phyloP scores from a whole-genome alignment of 2,888 invertebrate genomes.

The Chrysotoxum bicinctum region DNA sequence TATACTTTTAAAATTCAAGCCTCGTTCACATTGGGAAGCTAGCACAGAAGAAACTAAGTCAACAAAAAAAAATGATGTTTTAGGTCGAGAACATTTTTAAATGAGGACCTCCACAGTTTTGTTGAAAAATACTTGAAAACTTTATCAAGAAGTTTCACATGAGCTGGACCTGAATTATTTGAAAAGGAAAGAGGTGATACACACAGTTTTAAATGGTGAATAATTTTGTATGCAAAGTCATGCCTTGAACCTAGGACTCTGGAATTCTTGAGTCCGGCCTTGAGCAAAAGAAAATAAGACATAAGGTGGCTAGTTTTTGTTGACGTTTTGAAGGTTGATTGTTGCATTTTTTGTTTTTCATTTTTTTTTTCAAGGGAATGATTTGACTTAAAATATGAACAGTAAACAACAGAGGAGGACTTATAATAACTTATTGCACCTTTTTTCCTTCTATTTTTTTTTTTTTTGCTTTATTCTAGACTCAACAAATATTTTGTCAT shows the following conservation, averaged over 20 bases:
- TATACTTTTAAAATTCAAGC: too few species aligned
- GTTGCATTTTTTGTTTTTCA: background rate
- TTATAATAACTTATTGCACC: background rate
- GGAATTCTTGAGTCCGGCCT: background rate
- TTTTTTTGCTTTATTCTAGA: background rate
- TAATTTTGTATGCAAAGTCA: too few species aligned
- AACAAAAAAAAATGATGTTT: too few species aligned
- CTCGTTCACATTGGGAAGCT: too few species aligned
- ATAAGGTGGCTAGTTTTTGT: background rate
- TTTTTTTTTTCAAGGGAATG: background rate
- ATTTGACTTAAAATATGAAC: background rate
- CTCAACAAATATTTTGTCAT: background rate
- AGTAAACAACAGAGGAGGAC: background rate
- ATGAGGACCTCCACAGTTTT: too few species aligned
- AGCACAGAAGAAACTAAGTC: too few species aligned
- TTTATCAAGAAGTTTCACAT: too few species aligned
- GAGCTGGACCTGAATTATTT: too few species aligned
- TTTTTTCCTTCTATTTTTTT: background rate
- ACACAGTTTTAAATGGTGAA: too few species aligned
- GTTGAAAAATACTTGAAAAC: too few species aligned
- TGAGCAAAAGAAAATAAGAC: background rate
- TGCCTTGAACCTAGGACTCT: background rate
- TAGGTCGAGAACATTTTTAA: too few species aligned
- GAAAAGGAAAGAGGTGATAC: too few species aligned
- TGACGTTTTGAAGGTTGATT: slow-evolving; percentile 8